Conservation (phyloP, 2,888 invertebrate species). For the Encarsia formosa region DNA sequence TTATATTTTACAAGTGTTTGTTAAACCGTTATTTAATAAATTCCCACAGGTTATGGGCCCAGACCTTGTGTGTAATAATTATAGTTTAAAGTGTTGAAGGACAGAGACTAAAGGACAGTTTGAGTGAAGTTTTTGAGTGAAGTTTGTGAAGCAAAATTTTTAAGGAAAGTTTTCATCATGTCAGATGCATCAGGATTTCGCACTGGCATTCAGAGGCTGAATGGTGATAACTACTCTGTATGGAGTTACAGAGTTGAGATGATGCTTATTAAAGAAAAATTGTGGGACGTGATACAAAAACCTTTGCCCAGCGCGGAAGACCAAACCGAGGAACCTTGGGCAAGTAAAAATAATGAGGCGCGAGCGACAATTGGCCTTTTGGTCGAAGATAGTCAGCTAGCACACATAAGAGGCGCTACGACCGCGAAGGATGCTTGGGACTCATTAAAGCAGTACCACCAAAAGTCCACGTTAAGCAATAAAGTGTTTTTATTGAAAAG, state of each 20-base stretch:
- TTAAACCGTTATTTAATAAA: too few species aligned
- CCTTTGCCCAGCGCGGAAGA: not conserved
- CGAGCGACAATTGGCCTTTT: slow-evolving; percentile 20
- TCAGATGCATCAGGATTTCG: too few species aligned
- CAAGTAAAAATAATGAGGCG: slow-evolving; percentile 25
- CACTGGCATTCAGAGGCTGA: slow-evolving; percentile 23
- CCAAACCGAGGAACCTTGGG: slow-evolving; percentile 6
- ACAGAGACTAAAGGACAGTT: too few species aligned
- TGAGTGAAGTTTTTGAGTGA: too few species aligned
- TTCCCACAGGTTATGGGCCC: too few species aligned
- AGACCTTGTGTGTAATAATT: too few species aligned
- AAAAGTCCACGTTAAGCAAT: slow-evolving; percentile 24
- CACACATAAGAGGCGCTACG: slow-evolving; percentile 7
- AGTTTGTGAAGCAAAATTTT: too few species aligned
- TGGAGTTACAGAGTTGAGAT: slow-evolving; percentile 30
- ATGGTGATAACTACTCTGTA: slow-evolving; percentile 25
- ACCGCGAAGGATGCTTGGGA: slow-evolving; percentile 21
- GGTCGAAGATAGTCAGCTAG: slow-evolving; percentile 18
- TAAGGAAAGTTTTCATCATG: too few species aligned
- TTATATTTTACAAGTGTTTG: too few species aligned
- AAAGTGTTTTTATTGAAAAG: slow-evolving; percentile 18
- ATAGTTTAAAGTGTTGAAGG: too few species aligned
- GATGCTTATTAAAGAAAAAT: slow-evolving; percentile 25
- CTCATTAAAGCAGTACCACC: slow-evolving; percentile 23
- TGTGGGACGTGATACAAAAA: slow-evolving; percentile 26